Evolutionary conservation across 2,113 vertebrate species (phyloP).

Genomic region (Chamaea fasciata): DNA sequence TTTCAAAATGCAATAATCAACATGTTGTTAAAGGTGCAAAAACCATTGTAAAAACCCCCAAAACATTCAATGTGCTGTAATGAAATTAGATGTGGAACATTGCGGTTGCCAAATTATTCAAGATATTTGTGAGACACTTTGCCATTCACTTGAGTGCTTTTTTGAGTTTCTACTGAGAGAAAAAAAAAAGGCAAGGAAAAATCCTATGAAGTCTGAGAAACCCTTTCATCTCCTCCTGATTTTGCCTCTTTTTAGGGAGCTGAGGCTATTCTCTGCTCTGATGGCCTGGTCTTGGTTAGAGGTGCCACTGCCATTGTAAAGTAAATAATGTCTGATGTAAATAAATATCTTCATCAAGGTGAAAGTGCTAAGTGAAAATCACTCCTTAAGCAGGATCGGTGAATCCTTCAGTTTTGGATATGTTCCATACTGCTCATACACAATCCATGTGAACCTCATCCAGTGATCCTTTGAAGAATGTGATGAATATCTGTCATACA

Average conservation of each 20-base stretch:
- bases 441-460: background rate
- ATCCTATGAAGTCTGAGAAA: background rate
- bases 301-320: background rate
- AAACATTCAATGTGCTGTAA: background rate
- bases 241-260: background rate
- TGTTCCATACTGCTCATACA: background rate
- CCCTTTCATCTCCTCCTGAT: background rate
- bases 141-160: slow-evolving; percentile 1
- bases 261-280: background rate
- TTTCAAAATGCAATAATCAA: slow-evolving; percentile 2
- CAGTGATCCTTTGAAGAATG: background rate
- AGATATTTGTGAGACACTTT: background rate
- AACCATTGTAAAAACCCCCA: slow-evolving; percentile 15
- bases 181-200: background rate
- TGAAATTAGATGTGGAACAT: slow-evolving; percentile 20
- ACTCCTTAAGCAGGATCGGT: background rate
- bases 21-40: slow-evolving; percentile 39
- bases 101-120: background rate
- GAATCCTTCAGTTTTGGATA: background rate
- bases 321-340: background rate
- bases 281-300: background rate
- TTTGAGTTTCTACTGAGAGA: background rate
- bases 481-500: background rate
- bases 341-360: background rate
- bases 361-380: background rate